Conservation (phyloP, 2,113 vertebrate species). For the Cinclus mexicanus region DNA sequence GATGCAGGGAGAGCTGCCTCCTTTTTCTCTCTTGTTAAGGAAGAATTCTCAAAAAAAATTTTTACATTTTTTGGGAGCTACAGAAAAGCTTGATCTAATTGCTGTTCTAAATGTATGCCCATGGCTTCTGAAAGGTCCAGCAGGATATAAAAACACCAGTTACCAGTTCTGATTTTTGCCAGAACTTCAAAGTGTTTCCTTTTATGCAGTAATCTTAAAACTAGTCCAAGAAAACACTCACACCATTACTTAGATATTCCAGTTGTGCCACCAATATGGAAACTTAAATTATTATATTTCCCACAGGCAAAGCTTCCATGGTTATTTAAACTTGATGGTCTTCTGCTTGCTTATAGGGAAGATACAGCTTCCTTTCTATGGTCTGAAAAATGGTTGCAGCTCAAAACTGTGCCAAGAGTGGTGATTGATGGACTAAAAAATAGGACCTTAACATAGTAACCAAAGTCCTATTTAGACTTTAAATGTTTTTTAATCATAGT, state of each 20-base stretch:
- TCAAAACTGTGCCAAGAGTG: not conserved
- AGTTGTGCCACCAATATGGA: conserved; percentile 48
- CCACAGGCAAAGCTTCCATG: not conserved
- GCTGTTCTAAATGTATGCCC: not conserved
- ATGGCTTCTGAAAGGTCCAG: conserved; percentile 19
- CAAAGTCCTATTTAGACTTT: not conserved
- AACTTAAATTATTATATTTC: conserved; percentile 35
- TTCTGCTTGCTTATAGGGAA: not conserved
- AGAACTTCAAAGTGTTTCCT: conserved; percentile 51
- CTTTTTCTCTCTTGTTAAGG: not conserved
- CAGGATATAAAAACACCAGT: conserved; percentile 30
- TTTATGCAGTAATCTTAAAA: conserved; percentile 37
- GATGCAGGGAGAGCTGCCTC: not conserved
- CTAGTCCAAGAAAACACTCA: conserved; percentile 43
- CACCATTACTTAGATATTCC: conserved; percentile 50
- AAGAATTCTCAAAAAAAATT: not conserved
- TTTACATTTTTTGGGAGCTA: not conserved
- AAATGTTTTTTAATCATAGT: not conserved
- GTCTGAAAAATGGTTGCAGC: not conserved
- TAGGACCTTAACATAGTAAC: not conserved
- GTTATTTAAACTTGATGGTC: not conserved
- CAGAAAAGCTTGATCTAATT: not conserved
- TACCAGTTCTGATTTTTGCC: conserved; percentile 8
- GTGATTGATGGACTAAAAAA: not conserved
- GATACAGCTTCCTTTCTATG: not conserved